phyloP scores from a whole-genome alignment of 2,888 invertebrate genomes.

The Drosophila neotestacea region DNA sequence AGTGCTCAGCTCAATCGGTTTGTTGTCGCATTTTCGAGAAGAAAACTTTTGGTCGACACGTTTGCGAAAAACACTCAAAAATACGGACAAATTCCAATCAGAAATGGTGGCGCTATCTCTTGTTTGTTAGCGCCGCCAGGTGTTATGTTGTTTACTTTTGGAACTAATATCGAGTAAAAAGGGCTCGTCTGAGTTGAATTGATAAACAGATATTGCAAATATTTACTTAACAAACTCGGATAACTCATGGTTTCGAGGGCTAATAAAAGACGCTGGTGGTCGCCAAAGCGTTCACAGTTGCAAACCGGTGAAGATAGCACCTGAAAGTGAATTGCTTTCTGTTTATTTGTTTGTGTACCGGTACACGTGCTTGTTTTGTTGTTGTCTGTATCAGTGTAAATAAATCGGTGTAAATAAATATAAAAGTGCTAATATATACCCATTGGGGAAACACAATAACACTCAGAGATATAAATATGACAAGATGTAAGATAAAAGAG shows the following conservation, averaged over 20 bases:
- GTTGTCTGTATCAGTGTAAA: constrained; percentile 1
- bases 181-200: constrained; percentile 49
- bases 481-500: constrained; percentile 12
- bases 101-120: too few species aligned
- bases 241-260: constrained; percentile 29
- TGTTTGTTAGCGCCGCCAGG: neutral
- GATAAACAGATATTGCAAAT: constrained; percentile 2
- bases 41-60: too few species aligned
- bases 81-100: too few species aligned
- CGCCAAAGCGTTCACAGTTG: constrained; percentile 6
- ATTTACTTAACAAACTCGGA: neutral
- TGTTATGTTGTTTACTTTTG: too few species aligned
- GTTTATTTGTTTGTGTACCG: constrained; percentile 4
- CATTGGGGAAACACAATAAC: neutral
- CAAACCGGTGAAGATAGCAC: constrained; percentile 1
- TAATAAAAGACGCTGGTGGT: constrained; percentile 26
- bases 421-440: neutral
- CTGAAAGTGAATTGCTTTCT: constrained; percentile 1
- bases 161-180: constrained; percentile 28
- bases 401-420: constrained; percentile 16
- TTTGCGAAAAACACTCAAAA: too few species aligned
- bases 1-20: too few species aligned
- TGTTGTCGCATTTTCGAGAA: too few species aligned
- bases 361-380: constrained; percentile 38
- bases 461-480: neutral